These are phyloP conservation scores for Megalonaias nervosa DNA, from an alignment of 1,140 invertebrate species.

Conservation along the genomic window DNA sequence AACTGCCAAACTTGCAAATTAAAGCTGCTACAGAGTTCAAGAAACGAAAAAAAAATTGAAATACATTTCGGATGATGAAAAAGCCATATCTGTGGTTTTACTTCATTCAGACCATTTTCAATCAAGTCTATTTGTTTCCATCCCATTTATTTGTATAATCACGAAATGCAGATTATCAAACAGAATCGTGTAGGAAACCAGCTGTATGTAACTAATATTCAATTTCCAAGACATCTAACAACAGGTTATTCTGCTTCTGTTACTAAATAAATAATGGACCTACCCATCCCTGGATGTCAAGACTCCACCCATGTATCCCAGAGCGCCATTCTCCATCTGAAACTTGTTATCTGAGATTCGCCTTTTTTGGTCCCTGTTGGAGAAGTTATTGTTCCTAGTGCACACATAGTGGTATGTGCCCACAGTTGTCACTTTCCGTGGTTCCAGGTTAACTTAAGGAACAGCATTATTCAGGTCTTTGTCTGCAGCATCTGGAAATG, in stretches of 20 bases:
- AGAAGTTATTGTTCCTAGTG: slow-evolving; percentile 71
- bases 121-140: neutral
- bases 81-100: too few relatives aligned
- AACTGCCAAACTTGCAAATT: too few relatives aligned
- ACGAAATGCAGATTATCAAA: neutral
- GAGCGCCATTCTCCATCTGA: slow-evolving; percentile 29
- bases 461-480: slow-evolving; percentile 66
- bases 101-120: neutral
- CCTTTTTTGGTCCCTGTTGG: slow-evolving; percentile 69
- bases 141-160: neutral
- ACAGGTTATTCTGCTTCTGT: neutral
- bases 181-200: neutral
- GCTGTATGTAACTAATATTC: neutral
- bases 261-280: slow-evolving; percentile 6
- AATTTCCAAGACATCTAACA: neutral
- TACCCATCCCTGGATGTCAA: slow-evolving; percentile 53
- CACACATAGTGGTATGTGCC: slow-evolving; percentile 69
- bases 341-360: slow-evolving; percentile 46
- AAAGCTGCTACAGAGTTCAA: too few relatives aligned
- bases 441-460: slow-evolving; percentile 68
- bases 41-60: too few relatives aligned
- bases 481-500: too few relatives aligned
- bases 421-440: slow-evolving; percentile 51
- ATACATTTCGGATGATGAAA: too few relatives aligned
- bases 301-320: slow-evolving; percentile 64